These are phyloP conservation scores for Ardeotis arabs DNA, from an alignment of 2,113 vertebrate genomes.

Conservation along the genomic window DNA sequence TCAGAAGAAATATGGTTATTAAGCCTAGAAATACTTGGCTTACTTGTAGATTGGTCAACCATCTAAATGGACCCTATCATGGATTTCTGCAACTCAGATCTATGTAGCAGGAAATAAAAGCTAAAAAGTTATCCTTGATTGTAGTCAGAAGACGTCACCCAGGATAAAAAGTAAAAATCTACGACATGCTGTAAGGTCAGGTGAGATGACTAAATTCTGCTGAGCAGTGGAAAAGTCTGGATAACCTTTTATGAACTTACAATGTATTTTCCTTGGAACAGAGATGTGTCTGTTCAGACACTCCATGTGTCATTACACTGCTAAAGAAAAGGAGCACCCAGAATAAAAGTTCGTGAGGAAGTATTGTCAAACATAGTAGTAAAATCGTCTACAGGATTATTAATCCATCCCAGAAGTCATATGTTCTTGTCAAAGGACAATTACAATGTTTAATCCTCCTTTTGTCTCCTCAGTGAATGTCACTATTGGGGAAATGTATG, in stretches of 20 bases:
- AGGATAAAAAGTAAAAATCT: not conserved
- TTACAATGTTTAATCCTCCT: conserved; percentile 34
- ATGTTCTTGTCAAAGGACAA: conserved; percentile 61
- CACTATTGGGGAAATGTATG: conserved; percentile 40
- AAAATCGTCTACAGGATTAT: conserved; percentile 41
- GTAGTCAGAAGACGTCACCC: not conserved
- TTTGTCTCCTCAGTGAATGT: conserved; percentile 63
- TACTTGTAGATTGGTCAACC: not conserved
- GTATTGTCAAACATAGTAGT: conserved; percentile 5
- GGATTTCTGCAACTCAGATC: not conserved
- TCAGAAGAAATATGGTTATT: not conserved
- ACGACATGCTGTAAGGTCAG: not conserved
- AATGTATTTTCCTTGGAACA: not conserved
- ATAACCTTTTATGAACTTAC: not conserved
- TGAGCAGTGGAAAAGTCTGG: not conserved
- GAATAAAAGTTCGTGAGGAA: conserved; percentile 45
- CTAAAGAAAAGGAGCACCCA: not conserved
- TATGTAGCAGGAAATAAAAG: not conserved
- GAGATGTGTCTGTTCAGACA: not conserved
- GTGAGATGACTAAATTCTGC: not conserved
- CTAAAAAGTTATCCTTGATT: not conserved
- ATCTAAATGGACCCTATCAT: not conserved
- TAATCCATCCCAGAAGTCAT: conserved; percentile 62
- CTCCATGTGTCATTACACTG: not conserved
- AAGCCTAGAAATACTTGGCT: not conserved